A percentile compares a stretch with the other conserved stretches of the same genome.
Evolutionary conservation across 2,888 invertebrate genomes (phyloP).

Genomic region (Himalopsyche kuldschensis): DNA sequence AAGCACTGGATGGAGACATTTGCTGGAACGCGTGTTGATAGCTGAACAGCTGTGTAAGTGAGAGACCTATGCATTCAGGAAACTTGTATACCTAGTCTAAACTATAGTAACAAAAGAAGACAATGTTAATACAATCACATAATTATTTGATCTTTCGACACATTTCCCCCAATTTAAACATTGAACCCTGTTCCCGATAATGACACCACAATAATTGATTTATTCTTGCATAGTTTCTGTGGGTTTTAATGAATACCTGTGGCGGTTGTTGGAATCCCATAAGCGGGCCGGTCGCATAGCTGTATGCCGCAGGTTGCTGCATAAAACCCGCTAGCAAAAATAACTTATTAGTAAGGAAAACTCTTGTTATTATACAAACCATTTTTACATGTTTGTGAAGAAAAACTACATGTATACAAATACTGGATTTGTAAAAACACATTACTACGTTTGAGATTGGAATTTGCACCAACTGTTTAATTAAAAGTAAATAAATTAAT

Average conservation of each 20-base stretch:
- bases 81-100: no score
- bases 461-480: no score
- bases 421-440: no score
- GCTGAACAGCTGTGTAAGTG: no score
- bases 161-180: neutral
- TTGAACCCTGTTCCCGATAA: neutral
- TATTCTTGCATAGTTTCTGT: neutral
- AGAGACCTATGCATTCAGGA: no score
- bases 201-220: neutral
- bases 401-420: neutral
- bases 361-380: neutral
- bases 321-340: neutral
- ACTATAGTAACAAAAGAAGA: neutral
- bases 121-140: neutral
- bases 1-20: no score
- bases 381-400: neutral
- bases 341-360: neutral
- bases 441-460: no score
- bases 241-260: neutral
- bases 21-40: no score
- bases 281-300: slow-evolving; percentile 23
- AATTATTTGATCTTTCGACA: neutral
- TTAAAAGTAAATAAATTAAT: no score
- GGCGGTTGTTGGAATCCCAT: slow-evolving; percentile 26
- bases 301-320: slow-evolving; percentile 19